These are phyloP conservation scores for Brenthis hecate DNA, from an alignment of 2,888 invertebrate genomes.

Conservation along the genomic window DNA sequence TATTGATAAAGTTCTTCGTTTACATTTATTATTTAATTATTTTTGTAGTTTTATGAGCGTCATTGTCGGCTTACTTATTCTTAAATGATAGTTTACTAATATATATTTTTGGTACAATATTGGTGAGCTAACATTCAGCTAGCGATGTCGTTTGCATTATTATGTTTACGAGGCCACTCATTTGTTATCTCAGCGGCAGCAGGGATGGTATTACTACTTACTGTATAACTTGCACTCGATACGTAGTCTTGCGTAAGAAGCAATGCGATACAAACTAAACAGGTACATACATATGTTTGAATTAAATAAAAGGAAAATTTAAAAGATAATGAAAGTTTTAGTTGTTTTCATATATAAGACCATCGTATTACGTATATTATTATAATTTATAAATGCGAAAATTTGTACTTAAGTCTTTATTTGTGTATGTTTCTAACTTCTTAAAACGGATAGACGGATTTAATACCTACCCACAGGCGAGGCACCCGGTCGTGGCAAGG, in stretches of 20 bases:
- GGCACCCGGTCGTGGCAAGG: no score
- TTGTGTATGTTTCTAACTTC: no score
- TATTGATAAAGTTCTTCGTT: no score
- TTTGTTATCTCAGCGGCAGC: conserved; percentile 25
- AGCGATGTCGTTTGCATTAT: conserved; percentile 19
- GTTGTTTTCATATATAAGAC: no score
- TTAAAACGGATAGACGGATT: no score
- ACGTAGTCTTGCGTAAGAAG: neutral
- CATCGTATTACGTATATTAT: no score
- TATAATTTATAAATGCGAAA: no score
- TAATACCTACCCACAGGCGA: no score
- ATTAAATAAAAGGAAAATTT: neutral
- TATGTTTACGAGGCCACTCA: conserved; percentile 21
- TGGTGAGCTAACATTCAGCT: conserved; percentile 16
- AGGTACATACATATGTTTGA: neutral
- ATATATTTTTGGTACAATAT: neutral
- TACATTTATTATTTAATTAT: no score
- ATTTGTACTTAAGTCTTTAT: no score
- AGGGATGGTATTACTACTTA: conserved; percentile 8
- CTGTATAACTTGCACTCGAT: conserved; percentile 7
- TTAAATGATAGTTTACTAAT: neutral
- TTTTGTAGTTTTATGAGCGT: no score
- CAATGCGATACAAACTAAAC: neutral
- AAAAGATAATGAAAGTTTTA: neutral
- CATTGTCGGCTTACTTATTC: no score